Evolutionary conservation across 2,888 invertebrate species (phyloP), one percentile per base, ranked within the genome.

Genomic region (Diaperis boleti): DNA sequence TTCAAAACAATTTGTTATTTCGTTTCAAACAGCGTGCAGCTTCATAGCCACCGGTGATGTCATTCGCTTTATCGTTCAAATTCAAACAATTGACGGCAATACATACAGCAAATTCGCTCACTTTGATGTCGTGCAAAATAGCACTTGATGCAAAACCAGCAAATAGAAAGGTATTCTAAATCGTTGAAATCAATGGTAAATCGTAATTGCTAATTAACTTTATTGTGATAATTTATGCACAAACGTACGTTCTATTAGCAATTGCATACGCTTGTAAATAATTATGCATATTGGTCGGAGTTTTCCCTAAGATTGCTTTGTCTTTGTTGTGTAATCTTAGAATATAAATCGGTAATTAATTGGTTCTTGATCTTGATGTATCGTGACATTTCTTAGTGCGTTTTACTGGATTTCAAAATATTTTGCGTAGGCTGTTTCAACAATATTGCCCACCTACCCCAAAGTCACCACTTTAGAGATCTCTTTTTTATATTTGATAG

Each of bases 121-220:
- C 42, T 42, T 54, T 39, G 54, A 31, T 52, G 8, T 52, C 22
- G 18, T 18, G 15, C 3, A 39, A 39, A 37, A 26, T 15, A n/a
- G 11, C 37, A n/a, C 6, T 35, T 10, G 6, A 39, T n/a, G 54
- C 26, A n/a, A 45, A 41, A 39, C 2, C 15, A 17, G 10, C 42
- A 14, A 41, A 15, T 44, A 33, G 47, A 45, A 47, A 47, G 35
- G 45, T 10, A 29, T 13, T 31, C 20, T 35, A 35, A 35, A 45
- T 57, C 45, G 45, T 11, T 5, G 29, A 37, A 45, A 45, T 20
- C 35, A 57, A 57, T 57, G 57, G 2, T 35, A 45, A 45, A 47
- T 57, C 44, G 57, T 45, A 37, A 57, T 45, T 56, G 56, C 42
- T 56, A 44, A 56, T 56, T 56, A 33, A 44, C 20, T 54, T 55